Conservation (phyloP, 2,888 invertebrate species). For the Camptogramma bilineatum region DNA sequence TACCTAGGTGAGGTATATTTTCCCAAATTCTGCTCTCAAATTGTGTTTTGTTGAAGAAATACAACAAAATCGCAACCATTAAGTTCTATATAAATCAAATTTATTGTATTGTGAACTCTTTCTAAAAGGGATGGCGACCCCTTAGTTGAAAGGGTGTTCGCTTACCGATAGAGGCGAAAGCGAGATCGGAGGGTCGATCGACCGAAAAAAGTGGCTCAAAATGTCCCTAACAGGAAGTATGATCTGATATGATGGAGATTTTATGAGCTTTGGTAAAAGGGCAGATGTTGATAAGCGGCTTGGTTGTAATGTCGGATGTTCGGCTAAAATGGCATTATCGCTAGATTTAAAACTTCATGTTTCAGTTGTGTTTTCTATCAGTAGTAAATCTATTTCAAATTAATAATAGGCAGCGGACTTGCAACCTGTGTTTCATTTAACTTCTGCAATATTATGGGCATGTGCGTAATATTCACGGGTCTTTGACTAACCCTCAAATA, state of each 20-base stretch:
- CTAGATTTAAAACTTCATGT: not conserved
- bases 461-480: too few species aligned
- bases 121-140: conserved; percentile 24
- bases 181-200: conserved; percentile 25
- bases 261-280: conserved; percentile 26
- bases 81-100: not conserved
- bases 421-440: too few species aligned
- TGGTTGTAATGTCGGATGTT: not conserved
- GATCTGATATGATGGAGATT: conserved; percentile 31
- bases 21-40: too few species aligned
- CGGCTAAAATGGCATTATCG: not conserved
- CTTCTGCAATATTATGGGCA: too few species aligned
- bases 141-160: conserved; percentile 30
- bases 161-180: conserved; percentile 12
- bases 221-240: conserved; percentile 19
- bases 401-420: too few species aligned
- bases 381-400: too few species aligned
- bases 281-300: conserved; percentile 14
- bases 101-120: conserved; percentile 1
- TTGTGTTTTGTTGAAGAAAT: too few species aligned
- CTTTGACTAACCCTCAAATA: too few species aligned
- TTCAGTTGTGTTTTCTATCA: too few species aligned
- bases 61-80: too few species aligned
- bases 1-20: too few species aligned
- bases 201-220: conserved; percentile 19